Evolutionary conservation across 2,113 vertebrate species (phyloP).

Genomic region (Xyliphius kryptos): DNA sequence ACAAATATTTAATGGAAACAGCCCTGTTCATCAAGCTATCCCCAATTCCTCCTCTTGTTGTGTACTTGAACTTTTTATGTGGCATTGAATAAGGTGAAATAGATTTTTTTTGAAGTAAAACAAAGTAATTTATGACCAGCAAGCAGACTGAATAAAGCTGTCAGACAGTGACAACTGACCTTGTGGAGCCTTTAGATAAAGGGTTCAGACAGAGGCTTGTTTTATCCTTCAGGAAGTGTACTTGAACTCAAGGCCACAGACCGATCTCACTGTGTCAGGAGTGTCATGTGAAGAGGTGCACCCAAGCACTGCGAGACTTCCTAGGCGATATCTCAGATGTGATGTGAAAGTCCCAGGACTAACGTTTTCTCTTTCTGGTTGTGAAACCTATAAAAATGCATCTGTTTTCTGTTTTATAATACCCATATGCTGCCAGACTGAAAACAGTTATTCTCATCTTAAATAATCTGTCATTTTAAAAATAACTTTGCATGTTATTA

Average conservation of each 20-base stretch:
- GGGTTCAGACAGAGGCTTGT: conserved; percentile 43
- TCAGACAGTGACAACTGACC: conserved; percentile 63
- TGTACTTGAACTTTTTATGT: conserved; percentile 47
- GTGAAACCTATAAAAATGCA: conserved; percentile 26
- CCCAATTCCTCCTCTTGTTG: conserved; percentile 47
- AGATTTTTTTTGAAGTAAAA: no score
- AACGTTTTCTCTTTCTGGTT: conserved; percentile 16
- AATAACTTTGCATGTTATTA: no score
- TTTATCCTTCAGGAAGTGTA: conserved; percentile 42
- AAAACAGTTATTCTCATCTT: no score
- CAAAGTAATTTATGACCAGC: conserved; percentile 51
- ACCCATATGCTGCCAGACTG: no score
- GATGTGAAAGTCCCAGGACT: conserved; percentile 14
- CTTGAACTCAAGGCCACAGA: conserved; percentile 18
- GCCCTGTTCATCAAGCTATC: conserved; percentile 43
- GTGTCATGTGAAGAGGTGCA: conserved; percentile 33
- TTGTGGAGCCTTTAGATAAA: conserved; percentile 52
- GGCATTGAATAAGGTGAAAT: conserved; percentile 55
- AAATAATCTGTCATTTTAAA: no score
- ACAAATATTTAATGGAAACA: conserved; percentile 40
- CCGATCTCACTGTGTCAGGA: conserved; percentile 30
- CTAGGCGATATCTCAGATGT: conserved; percentile 28
- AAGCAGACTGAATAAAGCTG: conserved; percentile 60
- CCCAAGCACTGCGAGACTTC: not conserved
- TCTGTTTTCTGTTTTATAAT: conserved; percentile 13